These are phyloP conservation scores for Campaea margaritaria DNA, from an alignment of 2,888 invertebrate genomes.

Conservation along the genomic window DNA sequence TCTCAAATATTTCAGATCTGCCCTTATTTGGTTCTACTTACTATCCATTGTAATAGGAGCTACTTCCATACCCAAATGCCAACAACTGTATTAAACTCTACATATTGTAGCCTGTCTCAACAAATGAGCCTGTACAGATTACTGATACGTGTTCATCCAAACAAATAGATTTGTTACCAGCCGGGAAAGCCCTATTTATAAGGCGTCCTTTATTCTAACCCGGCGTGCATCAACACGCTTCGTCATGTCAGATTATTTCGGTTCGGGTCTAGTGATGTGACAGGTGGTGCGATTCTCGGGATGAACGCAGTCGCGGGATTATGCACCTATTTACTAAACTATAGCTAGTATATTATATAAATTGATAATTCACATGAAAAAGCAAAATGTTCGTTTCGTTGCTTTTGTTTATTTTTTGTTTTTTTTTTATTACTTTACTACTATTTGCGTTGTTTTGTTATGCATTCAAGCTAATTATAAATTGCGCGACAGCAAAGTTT, in stretches of 20 bases:
- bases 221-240: conserved; percentile 46
- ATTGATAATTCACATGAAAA: not conserved
- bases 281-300: conserved; percentile 34
- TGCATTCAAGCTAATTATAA: too few species aligned
- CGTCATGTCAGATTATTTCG: conserved; percentile 52
- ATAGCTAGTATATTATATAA: not conserved
- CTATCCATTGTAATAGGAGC: too few species aligned
- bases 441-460: too few species aligned
- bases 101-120: conserved; percentile 14
- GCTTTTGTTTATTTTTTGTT: too few species aligned
- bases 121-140: conserved; percentile 24
- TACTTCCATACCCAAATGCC: not conserved
- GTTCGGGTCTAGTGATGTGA: conserved; percentile 37
- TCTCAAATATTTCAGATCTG: too few species aligned
- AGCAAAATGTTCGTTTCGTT: too few species aligned
- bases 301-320: conserved; percentile 19
- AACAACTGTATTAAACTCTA: not conserved
- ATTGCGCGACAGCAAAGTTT: too few species aligned
- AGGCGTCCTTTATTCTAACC: conserved; percentile 42
- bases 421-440: too few species aligned
- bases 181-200: conserved; percentile 39
- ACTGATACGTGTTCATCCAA: conserved; percentile 33
- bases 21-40: too few species aligned
- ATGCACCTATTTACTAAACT: not conserved
- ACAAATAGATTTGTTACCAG: conserved; percentile 41